phyloP scores from a whole-genome alignment of 2,888 invertebrate species.

The Copidosoma aretas region DNA sequence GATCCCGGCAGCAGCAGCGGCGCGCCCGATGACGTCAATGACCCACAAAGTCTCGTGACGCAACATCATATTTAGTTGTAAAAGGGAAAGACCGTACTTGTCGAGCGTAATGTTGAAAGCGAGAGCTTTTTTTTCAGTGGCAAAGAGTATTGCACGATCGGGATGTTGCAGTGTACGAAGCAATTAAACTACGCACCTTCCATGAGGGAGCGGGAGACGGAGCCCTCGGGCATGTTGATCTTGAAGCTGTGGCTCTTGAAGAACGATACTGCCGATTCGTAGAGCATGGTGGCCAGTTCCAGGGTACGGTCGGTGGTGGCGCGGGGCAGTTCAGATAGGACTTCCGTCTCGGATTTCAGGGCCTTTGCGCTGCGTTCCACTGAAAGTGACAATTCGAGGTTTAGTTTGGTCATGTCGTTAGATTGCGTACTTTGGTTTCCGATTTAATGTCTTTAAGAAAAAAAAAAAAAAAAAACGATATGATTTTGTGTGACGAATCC shows the following conservation, averaged over 20 bases:
- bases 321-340: slow-evolving; percentile 65
- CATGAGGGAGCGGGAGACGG: slow-evolving; percentile 25
- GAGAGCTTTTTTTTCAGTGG: too few species aligned
- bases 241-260: slow-evolving; percentile 71
- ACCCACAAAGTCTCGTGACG: slow-evolving; percentile 6
- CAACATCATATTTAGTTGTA: too few species aligned
- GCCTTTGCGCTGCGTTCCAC: slow-evolving; percentile 56
- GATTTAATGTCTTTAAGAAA: too few species aligned
- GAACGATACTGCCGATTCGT: slow-evolving; percentile 67
- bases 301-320: slow-evolving; percentile 65
- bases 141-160: too few species aligned
- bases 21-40: slow-evolving; percentile 28
- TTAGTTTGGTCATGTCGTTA: too few species aligned
- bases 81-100: too few species aligned
- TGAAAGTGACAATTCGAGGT: slow-evolving; percentile 28
- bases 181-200: slow-evolving; percentile 23
- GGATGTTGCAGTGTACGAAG: too few species aligned
- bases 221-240: slow-evolving; percentile 61
- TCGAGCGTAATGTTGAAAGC: neutral
- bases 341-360: slow-evolving; percentile 61
- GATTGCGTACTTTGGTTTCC: too few species aligned
- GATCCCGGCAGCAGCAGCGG: neutral
- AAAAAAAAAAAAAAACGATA: too few species aligned
- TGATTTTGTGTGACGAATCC: too few species aligned
- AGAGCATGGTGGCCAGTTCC: slow-evolving; percentile 66